Evolutionary conservation across 2,113 vertebrate species (phyloP), one percentile per base, ranked within the genome.

Genomic region (Myotis davidii): DNA sequence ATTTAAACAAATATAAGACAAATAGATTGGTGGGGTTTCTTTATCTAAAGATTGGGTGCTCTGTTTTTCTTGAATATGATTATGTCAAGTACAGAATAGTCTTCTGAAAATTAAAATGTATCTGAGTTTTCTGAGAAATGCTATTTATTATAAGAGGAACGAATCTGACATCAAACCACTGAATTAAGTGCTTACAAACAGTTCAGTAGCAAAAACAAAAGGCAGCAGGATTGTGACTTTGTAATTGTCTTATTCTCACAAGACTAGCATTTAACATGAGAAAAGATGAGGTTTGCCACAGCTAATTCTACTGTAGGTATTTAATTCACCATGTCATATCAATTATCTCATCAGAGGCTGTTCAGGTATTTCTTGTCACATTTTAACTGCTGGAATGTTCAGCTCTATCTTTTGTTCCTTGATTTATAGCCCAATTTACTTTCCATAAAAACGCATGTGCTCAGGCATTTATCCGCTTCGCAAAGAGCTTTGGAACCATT

Each of bases 351-450:
- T 11, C 9, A 0, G 59, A 97, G 93, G 79, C 70, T 88, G 70
- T 39, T 95, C 70, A 82, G 72, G 48, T 81, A 95, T 96, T 97
- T 96, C 64, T 65, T 83, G 95, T 69, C 89, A 94, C 85, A 90
- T 25, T 97, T 52, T 87, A 94, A 95, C 69, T 81, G 70, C 88
- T 48, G 45, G 12, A 88, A 97, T 84, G 95, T 67, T 89, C 79
- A 48, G 78, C 79, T 73, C 74, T 85, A 65, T 74, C 72, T 96
- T 97, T 92, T 91, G 64, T 86, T 94, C 91, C 85, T 76, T 96
- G 88, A 95, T 93, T 96, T 90, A 96, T 72, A 93, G 88, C 72
- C 8, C 88, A 83, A 96, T 96, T 93, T 93, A 69, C 83, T 89
- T 77, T 64, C 79, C 92, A 82, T 73, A 82, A 90, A 95, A 95